Base-by-base conservation (phyloP, 2,888 invertebrate genomes). In the Stenotaenia linearis region DNA sequence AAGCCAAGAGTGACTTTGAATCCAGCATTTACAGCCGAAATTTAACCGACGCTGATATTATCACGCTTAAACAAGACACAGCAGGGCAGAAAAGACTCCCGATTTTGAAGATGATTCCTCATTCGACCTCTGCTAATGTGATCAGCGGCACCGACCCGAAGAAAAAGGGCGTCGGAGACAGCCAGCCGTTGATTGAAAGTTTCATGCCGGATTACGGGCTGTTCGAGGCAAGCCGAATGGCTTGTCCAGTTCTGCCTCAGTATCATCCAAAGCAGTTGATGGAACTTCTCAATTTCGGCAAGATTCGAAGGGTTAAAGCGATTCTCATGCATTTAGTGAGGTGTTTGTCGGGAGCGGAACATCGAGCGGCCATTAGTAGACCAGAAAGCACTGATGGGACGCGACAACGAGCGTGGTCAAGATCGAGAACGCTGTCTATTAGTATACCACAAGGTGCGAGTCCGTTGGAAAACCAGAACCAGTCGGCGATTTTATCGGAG, bases 221-320 rank as follows among this genome's bases (percentile, higher is more conserved):
- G 78, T 99, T 99, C 87, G 98, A 99, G 87, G 98, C 98, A 0
- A 96, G 97, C 5, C 91, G 97, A 81, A 94, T 98, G 85, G 97
- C 98, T 0, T 98, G 97, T 84, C 98, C 98, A 0, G 97, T 98
- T 61, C 88, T 99, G 80, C 99, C 99, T 0, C 99, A 99, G 85
- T 99, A 99, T 86, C 99, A 99, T 88, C 99, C 99, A 0, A 98
- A 98, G 85, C 98, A 98, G 85, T 88, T 99, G 40, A 98, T 99
- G 94, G 99, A 99, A 85, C 88, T 99, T 50, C 89, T 99, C 32
- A 98, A 98, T 88, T 98, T 97, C 79, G 99, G 99, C 2, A 98
- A 97, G 88, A 97, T 97, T 83, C 90, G 96, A 84, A 95, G 98
- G 92, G 99, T 99, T 0, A 98, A 98, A 86, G 98, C 98, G 0